A percentile compares a stretch with the other conserved stretches of the same genome.
phyloP scores from a whole-genome alignment of 2,113 vertebrate species.

The Porphyrio hochstetteri region DNA sequence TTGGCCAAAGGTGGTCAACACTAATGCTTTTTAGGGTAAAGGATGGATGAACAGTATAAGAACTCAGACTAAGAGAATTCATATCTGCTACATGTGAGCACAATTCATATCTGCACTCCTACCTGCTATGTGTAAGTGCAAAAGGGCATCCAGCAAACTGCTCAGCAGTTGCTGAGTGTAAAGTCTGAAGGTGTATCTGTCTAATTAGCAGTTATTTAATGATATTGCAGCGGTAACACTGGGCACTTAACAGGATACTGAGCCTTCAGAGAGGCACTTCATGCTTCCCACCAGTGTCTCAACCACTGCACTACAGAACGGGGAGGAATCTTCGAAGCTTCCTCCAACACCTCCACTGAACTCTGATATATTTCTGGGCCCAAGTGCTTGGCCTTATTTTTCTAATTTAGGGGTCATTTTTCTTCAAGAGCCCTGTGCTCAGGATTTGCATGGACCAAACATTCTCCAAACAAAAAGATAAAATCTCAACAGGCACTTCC shows the following conservation, averaged over 20 bases:
- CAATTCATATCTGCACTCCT: not conserved
- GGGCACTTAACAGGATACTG: not conserved
- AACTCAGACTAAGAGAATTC: not conserved
- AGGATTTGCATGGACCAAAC: not conserved
- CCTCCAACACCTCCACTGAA: not conserved
- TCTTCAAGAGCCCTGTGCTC: not conserved
- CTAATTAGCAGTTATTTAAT: not conserved
- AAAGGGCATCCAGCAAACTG: not conserved
- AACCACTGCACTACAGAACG: not conserved
- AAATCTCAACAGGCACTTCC: not conserved
- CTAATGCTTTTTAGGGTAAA: not conserved
- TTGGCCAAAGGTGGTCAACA: not conserved
- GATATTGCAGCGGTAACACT: not conserved
- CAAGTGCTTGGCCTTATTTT: not conserved
- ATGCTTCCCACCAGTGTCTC: not conserved
- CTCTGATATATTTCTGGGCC: not conserved
- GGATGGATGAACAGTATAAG: not conserved
- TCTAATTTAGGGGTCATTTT: not conserved
- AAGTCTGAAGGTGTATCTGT: not conserved
- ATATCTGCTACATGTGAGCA: not conserved
- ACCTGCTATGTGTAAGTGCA: not conserved
- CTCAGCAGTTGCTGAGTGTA: not conserved
- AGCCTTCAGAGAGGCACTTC: not conserved
- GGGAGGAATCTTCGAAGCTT: not conserved
- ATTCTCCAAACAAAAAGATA: not conserved